These are phyloP conservation scores for Coelinius sp. DNA, from an alignment of 2,888 invertebrate genomes.

Conservation along the genomic window DNA sequence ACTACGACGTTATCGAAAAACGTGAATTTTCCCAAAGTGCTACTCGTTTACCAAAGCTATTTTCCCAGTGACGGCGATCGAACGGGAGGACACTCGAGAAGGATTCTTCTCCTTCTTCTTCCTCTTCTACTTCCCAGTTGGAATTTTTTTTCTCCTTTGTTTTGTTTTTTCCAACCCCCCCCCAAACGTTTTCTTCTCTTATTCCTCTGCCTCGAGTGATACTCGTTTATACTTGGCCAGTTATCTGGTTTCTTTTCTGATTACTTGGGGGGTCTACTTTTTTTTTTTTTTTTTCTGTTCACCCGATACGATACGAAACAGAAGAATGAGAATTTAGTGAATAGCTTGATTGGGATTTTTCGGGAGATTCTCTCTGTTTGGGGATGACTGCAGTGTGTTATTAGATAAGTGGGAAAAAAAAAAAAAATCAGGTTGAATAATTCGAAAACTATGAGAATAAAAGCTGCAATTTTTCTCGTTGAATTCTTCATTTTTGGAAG, in stretches of 20 bases:
- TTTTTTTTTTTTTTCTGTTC: no score
- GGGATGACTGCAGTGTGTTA: neutral
- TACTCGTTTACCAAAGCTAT: conserved; percentile 42
- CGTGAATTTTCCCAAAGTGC: conserved; percentile 43
- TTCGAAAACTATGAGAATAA: no score
- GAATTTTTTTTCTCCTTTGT: neutral
- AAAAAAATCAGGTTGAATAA: neutral
- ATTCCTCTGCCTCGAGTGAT: conserved; percentile 18
- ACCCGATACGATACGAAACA: neutral
- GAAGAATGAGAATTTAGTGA: neutral
- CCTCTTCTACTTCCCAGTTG: neutral
- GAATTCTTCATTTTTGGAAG: neutral
- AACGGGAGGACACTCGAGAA: conserved; percentile 34
- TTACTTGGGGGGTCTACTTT: neutral
- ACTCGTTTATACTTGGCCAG: conserved; percentile 27
- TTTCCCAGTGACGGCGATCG: conserved; percentile 34
- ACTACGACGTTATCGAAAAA: conserved; percentile 43
- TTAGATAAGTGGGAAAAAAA: neutral
- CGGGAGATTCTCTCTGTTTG: neutral
- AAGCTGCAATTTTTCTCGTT: no score
- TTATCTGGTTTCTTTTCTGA: conserved; percentile 19
- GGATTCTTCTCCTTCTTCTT: conserved; percentile 13
- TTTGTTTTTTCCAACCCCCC: neutral
- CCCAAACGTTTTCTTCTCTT: neutral
- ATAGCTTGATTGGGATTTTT: neutral